phyloP scores from a whole-genome alignment of 2,113 vertebrate genomes.

The Petrocephalus microphthalmus region DNA sequence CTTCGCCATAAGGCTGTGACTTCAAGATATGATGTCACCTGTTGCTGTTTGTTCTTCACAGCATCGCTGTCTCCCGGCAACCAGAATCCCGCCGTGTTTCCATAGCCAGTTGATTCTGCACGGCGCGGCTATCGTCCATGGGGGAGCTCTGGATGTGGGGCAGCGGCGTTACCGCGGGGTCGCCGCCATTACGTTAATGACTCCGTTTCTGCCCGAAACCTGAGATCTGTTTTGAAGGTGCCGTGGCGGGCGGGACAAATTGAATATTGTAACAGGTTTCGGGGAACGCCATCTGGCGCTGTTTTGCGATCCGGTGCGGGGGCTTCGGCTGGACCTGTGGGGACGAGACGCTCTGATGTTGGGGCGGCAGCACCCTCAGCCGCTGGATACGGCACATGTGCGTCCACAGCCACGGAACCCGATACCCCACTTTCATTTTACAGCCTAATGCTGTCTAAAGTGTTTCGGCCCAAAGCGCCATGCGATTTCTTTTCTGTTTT shows the following conservation, averaged over 20 bases:
- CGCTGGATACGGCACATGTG: slow-evolving; percentile 22
- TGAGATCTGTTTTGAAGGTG: slow-evolving; percentile 28
- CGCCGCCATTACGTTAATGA: slow-evolving; percentile 21
- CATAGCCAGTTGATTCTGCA: not conserved
- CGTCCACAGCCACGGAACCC: slow-evolving; percentile 11
- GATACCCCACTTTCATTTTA: slow-evolving; percentile 17
- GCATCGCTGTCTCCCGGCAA: not conserved
- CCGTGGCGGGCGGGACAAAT: slow-evolving; percentile 7
- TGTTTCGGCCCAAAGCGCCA: not conserved
- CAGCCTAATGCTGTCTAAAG: not conserved
- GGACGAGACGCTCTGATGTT: not conserved
- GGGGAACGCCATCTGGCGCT: slow-evolving; percentile 31
- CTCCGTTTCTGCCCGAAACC: slow-evolving; percentile 21
- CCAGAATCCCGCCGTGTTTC: not conserved
- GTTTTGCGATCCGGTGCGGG: slow-evolving; percentile 22
- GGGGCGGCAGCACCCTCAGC: not conserved
- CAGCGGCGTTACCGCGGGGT: not conserved
- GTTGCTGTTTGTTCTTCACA: not conserved
- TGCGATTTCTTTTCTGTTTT: not conserved
- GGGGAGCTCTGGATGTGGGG: not conserved
- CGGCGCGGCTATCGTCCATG: not conserved
- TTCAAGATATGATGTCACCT: not conserved
- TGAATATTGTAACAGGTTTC: slow-evolving; percentile 36
- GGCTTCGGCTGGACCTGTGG: slow-evolving; percentile 26
- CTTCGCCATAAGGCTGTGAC: not conserved